phyloP scores from a whole-genome alignment of 2,797 vertebrate genomes.

The Sorex maritimensis region DNA sequence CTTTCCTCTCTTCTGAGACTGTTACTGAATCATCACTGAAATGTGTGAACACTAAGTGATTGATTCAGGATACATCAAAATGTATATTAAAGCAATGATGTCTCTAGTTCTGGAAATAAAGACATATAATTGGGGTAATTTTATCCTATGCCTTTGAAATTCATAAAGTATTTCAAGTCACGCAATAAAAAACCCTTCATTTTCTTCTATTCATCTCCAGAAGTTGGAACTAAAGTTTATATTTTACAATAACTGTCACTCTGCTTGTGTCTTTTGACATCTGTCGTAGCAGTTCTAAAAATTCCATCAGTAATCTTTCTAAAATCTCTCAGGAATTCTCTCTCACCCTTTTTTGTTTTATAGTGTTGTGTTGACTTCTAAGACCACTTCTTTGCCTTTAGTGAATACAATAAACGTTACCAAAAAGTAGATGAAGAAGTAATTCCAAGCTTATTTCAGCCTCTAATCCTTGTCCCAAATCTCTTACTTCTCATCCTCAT shows the following conservation, averaged over 20 bases:
- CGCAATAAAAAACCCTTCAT: background rate
- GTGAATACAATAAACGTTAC: slow-evolving; percentile 26
- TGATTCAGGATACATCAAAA: background rate
- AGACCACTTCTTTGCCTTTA: background rate
- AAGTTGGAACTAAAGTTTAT: slow-evolving; percentile 27
- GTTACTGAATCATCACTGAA: background rate
- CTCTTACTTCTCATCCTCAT: background rate
- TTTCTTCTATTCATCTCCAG: slow-evolving; percentile 3
- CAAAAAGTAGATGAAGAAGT: slow-evolving; percentile 62
- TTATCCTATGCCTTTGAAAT: slow-evolving; percentile 31
- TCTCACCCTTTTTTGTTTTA: background rate
- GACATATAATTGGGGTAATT: background rate
- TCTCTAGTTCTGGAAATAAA: background rate
- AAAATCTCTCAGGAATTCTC: slow-evolving; percentile 10
- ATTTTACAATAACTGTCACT: slow-evolving; percentile 5
- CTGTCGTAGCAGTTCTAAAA: background rate
- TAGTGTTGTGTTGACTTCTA: slow-evolving; percentile 6
- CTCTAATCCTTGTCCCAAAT: background rate
- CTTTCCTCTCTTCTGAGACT: background rate
- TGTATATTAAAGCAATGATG: background rate
- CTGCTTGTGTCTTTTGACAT: background rate
- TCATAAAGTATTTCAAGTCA: slow-evolving; percentile 52
- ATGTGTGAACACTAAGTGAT: slow-evolving; percentile 5
- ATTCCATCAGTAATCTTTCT: background rate
- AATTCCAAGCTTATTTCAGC: background rate